Evolutionary conservation across 2,797 vertebrate genomes (phyloP), one percentile per base, ranked within the genome.

Genomic region (Lepilemur ruficaudatus): DNA sequence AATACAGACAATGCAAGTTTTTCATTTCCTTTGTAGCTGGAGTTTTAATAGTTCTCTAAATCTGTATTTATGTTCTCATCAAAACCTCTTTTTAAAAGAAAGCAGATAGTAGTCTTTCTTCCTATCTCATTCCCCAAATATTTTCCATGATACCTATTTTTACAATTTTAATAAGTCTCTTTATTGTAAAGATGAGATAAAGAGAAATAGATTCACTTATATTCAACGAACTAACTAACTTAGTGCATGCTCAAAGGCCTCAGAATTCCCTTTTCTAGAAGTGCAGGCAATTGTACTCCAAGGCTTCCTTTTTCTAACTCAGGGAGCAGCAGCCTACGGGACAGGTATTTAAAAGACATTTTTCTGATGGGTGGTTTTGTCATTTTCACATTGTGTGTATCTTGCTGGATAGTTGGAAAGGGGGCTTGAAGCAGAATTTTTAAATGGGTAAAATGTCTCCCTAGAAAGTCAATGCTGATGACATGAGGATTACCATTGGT

Each of bases 1-100:
- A 92, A 93, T 82, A 70, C 69, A 96, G 95, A 96, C 84, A 97
- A 97, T 85, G 95, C 81, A 69, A 38, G 0, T 50, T 97, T 97
- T 97, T 97, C 63, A 79, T 81, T 96, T 97, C 96, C 83, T 96
- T 75, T 91, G 43, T 25, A 11, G 43, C 32, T 89, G 1, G 55
- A 78, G 32, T 97, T 98, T 98, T 89, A 94, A 69, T 50, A 55
- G 41, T 83, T 69, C 4, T 95, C 96, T 70, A 96, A 96, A 2
- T 96, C 83, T 95, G 38, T 94, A 93, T 95, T 96, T 95, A 83
- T 93, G 35, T 70, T 96, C 69, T 95, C 83, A 89, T 94, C 65
- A 94, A 96, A 83, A 69, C 23, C 18, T 9, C 11, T 23, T 81
- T 96, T 92, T 72, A 43, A 87, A 94, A 93, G 83, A 93, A 95